A percentile compares a stretch with the other conserved stretches of the same genome.
Evolutionary conservation across 2,888 invertebrate species (phyloP).

Genomic region (Epinotia demarniana): DNA sequence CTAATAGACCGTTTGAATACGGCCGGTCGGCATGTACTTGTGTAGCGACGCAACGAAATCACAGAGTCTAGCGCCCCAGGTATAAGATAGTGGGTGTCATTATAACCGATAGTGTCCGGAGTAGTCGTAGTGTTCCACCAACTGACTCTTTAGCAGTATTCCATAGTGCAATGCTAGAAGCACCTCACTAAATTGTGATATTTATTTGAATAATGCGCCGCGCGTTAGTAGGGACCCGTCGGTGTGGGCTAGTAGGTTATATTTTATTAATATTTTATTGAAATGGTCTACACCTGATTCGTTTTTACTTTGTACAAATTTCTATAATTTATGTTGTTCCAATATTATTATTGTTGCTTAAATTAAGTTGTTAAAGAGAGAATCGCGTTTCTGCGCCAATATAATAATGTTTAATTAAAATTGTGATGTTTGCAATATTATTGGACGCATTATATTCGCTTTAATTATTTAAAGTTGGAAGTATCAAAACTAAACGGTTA

Average conservation of each 20-base stretch:
- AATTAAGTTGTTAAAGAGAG: slow-evolving; percentile 18
- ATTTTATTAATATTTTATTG: slow-evolving; percentile 3
- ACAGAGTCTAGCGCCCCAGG: too few species aligned
- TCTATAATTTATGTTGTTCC: slow-evolving; percentile 33
- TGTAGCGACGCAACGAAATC: too few species aligned
- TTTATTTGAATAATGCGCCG: slow-evolving; percentile 4
- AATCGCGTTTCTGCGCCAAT: slow-evolving; percentile 11
- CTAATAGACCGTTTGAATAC: too few species aligned
- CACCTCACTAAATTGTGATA: slow-evolving; percentile 23
- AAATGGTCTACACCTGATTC: slow-evolving; percentile 6
- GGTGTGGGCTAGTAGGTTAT: background rate
- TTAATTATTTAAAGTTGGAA: background rate
- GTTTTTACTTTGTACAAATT: slow-evolving; percentile 36
- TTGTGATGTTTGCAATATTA: background rate
- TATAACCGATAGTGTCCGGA: background rate
- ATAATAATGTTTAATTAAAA: slow-evolving; percentile 8
- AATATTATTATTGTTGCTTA: slow-evolving; percentile 27
- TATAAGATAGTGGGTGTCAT: background rate
- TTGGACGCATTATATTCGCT: background rate
- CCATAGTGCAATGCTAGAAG: slow-evolving; percentile 20
- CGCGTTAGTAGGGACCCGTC: background rate
- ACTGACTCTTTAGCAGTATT: background rate
- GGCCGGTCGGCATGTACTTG: too few species aligned
- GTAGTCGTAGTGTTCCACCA: slow-evolving; percentile 12
- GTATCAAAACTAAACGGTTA: background rate